Evolutionary conservation across 1,140 invertebrate genomes (phyloP).

Genomic region (Aleiodes sp.): DNA sequence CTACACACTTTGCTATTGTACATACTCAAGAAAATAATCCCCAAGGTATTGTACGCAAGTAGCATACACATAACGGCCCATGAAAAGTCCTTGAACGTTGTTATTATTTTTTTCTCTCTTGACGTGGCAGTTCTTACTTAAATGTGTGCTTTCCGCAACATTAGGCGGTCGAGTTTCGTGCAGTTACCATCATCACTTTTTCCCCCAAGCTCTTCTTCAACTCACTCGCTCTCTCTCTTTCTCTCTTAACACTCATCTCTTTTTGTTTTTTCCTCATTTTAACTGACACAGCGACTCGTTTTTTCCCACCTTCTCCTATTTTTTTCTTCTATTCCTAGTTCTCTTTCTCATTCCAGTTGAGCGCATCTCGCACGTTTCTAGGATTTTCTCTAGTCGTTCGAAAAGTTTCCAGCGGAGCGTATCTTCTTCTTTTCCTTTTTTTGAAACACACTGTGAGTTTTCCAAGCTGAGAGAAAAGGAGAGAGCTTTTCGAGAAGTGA

Average conservation of each 20-base stretch:
- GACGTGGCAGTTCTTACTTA: background rate
- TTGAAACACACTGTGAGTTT: background rate
- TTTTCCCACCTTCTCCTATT: background rate
- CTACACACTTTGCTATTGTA: conserved; percentile 7
- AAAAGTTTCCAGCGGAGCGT: background rate
- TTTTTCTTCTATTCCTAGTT: too few relatives aligned
- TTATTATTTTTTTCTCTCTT: too few relatives aligned
- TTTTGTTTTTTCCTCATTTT: background rate
- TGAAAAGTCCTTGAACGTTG: background rate
- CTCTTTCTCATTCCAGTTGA: background rate
- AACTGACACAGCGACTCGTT: conserved; percentile 3
- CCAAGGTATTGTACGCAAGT: background rate
- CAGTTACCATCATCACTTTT: background rate
- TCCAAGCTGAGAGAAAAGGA: background rate
- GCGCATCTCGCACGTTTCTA: background rate
- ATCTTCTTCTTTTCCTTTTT: background rate
- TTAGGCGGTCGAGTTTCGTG: conserved; percentile 1
- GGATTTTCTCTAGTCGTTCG: background rate
- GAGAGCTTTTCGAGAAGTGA: too few relatives aligned
- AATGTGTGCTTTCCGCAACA: conserved; percentile 17
- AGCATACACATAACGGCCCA: background rate
- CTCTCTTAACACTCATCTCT: too few relatives aligned
- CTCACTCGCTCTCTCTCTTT: too few relatives aligned
- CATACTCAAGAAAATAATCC: background rate
- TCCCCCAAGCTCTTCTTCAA: background rate